Base-by-base conservation (phyloP, 2,797 vertebrate genomes). In the Hafferia zeledoni region DNA sequence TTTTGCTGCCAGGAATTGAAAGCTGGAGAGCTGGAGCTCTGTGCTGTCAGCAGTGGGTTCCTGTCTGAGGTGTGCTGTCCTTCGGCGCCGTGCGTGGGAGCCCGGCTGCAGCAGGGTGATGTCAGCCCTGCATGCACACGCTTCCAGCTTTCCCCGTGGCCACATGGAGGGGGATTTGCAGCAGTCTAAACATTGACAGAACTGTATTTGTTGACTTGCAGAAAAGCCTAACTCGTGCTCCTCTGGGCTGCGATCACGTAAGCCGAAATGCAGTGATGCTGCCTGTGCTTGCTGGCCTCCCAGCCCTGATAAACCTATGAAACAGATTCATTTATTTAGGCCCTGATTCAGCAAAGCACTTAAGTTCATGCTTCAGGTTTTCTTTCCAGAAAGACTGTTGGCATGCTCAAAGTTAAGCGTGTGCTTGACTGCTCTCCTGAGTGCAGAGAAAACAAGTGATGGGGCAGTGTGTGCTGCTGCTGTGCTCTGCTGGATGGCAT, bases 271-370 rank as follows among this genome's bases (percentile, higher is more conserved):
- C 1, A 1, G 8, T 57, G 85, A 47, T 92, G 65, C 52, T 92
- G 84, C 46, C 71, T 83, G 47, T 33, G 53, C 75, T 83, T 67
- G 49, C 76, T 89, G 83, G 61, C 63, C 53, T 94, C 76, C 80
- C 53, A 43, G 65, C 44, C 67, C 39, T 37, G 56, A 77, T 67
- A 84, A 92, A 92, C 88, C 55, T 89, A 46, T 11, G 27, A 76
- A 60, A 44, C 56, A 67, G 30, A 79, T 76, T 76, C 44, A n/a
- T 87, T 90, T 94, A 63, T 80, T 90, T 87, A 89, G 87, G 53
- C 85, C 44, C 77, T 90, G 60, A 90, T 95, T 95, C 90, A 95
- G 63, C 67, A 84, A 91, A 84, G 75, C 41, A 53, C 80, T 84
- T 50, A 80, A 79, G 74, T 55, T 57, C 19, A 3, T 23, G 80